Base-by-base conservation (phyloP, 2,797 vertebrate species). In the Coluber constrictor region DNA sequence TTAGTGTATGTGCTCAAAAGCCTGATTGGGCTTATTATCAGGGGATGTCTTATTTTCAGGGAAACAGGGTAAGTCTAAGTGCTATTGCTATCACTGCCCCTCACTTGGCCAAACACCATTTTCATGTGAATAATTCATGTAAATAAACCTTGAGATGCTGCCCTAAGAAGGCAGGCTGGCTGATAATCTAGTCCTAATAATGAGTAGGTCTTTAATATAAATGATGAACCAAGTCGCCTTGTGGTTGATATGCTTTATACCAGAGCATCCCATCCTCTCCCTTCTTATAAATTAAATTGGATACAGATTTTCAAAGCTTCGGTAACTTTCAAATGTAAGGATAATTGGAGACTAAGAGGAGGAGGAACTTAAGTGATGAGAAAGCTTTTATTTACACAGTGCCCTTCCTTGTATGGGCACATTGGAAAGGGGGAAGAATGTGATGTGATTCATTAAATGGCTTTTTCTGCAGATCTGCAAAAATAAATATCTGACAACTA, bases 261-360 rank as follows among this genome's bases (percentile, higher is more conserved):
- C 37, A 92, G 2, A 83, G 37, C 86, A 56, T 63, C 56, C 74
- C 43, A 43, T 8, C 32, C 15, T 16, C 27, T 43, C 79, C 55
- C 51, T 90, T 86, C 74, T 86, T 63, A 54, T 89, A 29, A 90
- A 90, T 87, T 56, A 57, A 66, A 90, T 66, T 93, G 16, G 32
- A 25, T 70, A 25, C n/a, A 25, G 51, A 57, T 87, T 87, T 87
- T 93, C 51, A 66, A 90, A 87, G 89, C 79, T 66, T 90, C 89
- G 90, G 60, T 93, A 60, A 23, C 79, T 93, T 87, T 87, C 15
- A 32, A 90, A 56, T 70, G 51, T 70, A 37, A 32, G 32, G 60
- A 90, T 93, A 93, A 90, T 87, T 63, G 79, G 89, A 70, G 92
- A 20, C 54, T 29, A 83, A 83, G 74, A 59, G 92, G 43, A 25